Evolutionary conservation across 1,140 invertebrate genomes (phyloP).

Genomic region (Notospermus geniculatus): DNA sequence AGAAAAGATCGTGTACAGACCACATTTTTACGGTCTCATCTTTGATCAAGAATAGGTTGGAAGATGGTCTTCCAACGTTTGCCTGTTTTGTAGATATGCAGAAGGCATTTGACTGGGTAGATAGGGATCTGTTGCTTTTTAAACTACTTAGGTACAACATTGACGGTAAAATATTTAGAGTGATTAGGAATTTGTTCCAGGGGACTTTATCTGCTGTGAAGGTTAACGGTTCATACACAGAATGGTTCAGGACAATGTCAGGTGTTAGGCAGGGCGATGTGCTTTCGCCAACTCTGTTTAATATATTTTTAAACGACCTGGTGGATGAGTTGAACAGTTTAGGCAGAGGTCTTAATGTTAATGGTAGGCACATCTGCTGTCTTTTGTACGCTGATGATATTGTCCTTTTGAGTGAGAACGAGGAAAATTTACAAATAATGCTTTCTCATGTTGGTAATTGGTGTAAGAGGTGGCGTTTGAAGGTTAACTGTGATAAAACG

Average conservation of each 20-base stretch:
- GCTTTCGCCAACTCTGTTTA: neutral
- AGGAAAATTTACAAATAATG: neutral
- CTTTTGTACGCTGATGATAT: neutral
- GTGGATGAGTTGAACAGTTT: neutral
- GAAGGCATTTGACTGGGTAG: too few species aligned
- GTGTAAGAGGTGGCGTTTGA: neutral
- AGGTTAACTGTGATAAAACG: neutral
- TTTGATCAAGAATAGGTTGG: too few species aligned
- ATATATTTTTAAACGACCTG: neutral
- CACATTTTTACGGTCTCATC: too few species aligned
- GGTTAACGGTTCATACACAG: neutral
- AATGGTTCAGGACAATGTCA: neutral
- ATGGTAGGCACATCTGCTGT: neutral
- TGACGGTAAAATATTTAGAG: too few species aligned
- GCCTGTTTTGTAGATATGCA: too few species aligned
- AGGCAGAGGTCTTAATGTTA: neutral
- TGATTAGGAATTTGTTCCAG: too few species aligned
- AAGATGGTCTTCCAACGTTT: too few species aligned
- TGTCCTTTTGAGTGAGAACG: neutral
- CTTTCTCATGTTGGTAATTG: neutral
- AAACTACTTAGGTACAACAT: too few species aligned
- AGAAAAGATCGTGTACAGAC: too few species aligned
- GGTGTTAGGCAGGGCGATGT: neutral
- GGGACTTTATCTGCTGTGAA: neutral
- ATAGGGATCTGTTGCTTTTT: too few species aligned